Evolutionary conservation across 1,140 invertebrate genomes (phyloP), one percentile per base, ranked within the genome.

Genomic region (Nymphalis io): DNA sequence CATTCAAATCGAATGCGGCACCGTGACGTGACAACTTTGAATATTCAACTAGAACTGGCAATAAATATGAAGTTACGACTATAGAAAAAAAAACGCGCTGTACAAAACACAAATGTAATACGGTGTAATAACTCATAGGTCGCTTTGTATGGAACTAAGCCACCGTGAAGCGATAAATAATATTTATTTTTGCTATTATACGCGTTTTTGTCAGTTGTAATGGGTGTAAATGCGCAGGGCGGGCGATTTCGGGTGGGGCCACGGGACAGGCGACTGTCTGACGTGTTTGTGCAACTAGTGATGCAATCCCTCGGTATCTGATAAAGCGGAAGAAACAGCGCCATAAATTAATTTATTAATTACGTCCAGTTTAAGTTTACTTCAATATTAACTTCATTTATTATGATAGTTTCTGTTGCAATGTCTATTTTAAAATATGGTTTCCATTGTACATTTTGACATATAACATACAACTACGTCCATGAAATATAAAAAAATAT

Each of bases 111-210:
- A 89, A 91, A 86, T 85, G 85, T 89, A 88, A 87, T 86, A 85
- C 83, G 59, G 75, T 68, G 83, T 84, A 83, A 90, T 91, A 91
- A 90, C 87, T 91, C 89, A 89, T 87, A 86, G 86, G 86, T 83
- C 83, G 85, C 87, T 89, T 91, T 91, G 87, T 91, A 88, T 80
- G 74, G 72, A 82, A 85, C 87, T 91, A 91, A 91, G 88, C 83
- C 89, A 87, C 81, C 88, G 88, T 91, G 88, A 91, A 89, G 85
- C 87, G 79, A 91, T 91, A 91, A 91, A 91, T 91, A 89, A 89
- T 91, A 88, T 91, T 91, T 91, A 91, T 91, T 90, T 90, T 89
- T 88, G 87, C 89, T 90, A 91, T 91, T 91, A 91, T 90, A 91
- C 88, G 85, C 78, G 82, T 86, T 90, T 90, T 90, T 91, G 89